Evolutionary conservation across 2,113 vertebrate species (phyloP).

Genomic region (Gulo gulo): DNA sequence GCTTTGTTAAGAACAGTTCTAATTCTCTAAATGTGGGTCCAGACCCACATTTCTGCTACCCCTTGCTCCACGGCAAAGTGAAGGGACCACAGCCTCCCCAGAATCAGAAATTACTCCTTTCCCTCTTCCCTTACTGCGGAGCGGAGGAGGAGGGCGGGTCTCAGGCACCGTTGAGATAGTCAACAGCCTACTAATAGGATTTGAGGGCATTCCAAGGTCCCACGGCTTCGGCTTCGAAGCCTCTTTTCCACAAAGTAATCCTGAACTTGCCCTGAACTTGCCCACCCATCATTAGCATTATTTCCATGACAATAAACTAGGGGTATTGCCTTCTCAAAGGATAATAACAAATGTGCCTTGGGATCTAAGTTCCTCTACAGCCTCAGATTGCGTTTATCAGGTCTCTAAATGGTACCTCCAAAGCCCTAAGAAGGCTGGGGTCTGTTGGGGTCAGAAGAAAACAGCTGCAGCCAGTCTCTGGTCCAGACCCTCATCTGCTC

Average conservation of each 20-base stretch:
- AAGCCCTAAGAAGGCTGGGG: neutral
- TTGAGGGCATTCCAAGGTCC: neutral
- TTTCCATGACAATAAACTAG: neutral
- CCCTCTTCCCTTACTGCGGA: neutral
- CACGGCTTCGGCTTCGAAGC: neutral
- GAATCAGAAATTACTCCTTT: neutral
- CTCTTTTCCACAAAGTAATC: neutral
- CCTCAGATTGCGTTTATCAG: neutral
- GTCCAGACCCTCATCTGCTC: neutral
- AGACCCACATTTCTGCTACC: neutral
- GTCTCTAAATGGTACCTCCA: neutral
- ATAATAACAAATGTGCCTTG: neutral
- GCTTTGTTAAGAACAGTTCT: neutral
- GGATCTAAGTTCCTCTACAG: neutral
- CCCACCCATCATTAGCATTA: neutral
- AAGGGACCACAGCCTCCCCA: no score
- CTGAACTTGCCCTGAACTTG: neutral
- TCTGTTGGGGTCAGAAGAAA: neutral
- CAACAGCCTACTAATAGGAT: neutral
- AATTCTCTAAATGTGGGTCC: neutral
- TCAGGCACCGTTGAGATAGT: neutral
- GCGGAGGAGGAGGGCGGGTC: neutral
- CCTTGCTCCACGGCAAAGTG: neutral
- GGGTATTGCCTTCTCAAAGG: neutral
- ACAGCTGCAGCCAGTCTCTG: neutral